A percentile compares a stretch with the other conserved stretches of the same genome.
These are phyloP conservation scores for Myotis vivesi DNA, from an alignment of 2,797 vertebrate genomes.

Conservation along the genomic window DNA sequence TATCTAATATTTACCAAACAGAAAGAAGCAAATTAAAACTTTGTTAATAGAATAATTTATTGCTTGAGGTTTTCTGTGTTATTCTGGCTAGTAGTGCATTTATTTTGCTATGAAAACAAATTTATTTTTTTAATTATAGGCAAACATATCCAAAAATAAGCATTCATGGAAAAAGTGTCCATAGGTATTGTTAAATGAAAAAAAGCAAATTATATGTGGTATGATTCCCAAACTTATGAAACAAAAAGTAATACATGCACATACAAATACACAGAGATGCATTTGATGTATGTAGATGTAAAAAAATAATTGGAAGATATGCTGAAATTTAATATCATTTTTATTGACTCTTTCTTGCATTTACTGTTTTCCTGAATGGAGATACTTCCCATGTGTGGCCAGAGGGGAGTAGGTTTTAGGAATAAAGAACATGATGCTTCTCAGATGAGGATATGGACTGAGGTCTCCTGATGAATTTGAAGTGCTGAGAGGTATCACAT, in stretches of 20 bases:
- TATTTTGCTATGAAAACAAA: constrained; percentile 37
- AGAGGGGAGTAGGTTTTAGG: not conserved
- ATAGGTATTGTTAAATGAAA: not conserved
- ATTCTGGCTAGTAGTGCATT: constrained; percentile 1
- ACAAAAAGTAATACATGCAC: not conserved
- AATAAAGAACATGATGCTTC: not conserved
- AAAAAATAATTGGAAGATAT: not conserved
- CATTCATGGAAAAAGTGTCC: not conserved
- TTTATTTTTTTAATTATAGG: constrained; percentile 2
- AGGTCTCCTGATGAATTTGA: not conserved
- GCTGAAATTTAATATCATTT: constrained; percentile 27
- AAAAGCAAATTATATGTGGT: not conserved
- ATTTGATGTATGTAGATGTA: not conserved
- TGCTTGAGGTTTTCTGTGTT: constrained; percentile 30
- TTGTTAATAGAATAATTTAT: constrained; percentile 24
- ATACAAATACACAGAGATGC: not conserved
- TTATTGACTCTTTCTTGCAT: not conserved
- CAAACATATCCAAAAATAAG: constrained; percentile 6
- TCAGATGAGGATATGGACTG: not conserved
- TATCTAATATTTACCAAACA: constrained; percentile 35
- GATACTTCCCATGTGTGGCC: not conserved
- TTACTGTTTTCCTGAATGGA: not conserved
- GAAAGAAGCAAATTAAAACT: constrained; percentile 43
- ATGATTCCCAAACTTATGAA: not conserved
- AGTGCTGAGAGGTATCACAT: not conserved